A percentile compares a stretch with the other conserved stretches of the same genome.
Conservation (phyloP, 2,888 invertebrate species). For the Himalopsyche tibetana region DNA sequence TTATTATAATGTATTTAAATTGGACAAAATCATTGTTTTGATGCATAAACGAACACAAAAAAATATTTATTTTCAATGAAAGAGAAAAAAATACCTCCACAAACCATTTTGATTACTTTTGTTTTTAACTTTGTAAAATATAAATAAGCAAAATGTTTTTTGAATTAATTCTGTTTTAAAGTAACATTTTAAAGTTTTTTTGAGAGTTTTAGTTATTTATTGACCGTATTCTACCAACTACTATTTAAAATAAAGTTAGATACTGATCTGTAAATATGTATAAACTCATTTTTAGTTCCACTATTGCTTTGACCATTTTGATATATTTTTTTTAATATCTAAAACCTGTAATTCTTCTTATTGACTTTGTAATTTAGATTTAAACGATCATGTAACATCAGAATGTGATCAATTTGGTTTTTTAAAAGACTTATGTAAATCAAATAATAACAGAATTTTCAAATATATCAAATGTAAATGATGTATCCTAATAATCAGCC, state of each 20-base stretch:
- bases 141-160: neutral
- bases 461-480: constrained; percentile 35
- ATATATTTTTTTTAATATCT: constrained; percentile 61
- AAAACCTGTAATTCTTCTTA: constrained; percentile 59
- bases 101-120: constrained; percentile 38
- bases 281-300: constrained; percentile 47
- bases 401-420: constrained; percentile 45
- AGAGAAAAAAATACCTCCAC: neutral
- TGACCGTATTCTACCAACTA: constrained; percentile 15
- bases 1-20: constrained; percentile 36
- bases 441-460: constrained; percentile 25
- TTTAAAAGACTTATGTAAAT: constrained; percentile 1
- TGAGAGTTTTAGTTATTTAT: constrained; percentile 22
- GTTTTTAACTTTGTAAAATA: constrained; percentile 4
- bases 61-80: neutral
- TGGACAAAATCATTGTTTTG: constrained; percentile 41
- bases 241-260: constrained; percentile 39
- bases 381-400: neutral
- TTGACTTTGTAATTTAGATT: constrained; percentile 38
- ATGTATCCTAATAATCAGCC: constrained; percentile 29
- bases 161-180: constrained; percentile 18
- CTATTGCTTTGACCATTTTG: constrained; percentile 54
- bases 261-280: constrained; percentile 57
- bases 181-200: neutral
- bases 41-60: neutral